phyloP scores from a whole-genome alignment of 2,888 invertebrate species.

The Zele albiditarsus region DNA sequence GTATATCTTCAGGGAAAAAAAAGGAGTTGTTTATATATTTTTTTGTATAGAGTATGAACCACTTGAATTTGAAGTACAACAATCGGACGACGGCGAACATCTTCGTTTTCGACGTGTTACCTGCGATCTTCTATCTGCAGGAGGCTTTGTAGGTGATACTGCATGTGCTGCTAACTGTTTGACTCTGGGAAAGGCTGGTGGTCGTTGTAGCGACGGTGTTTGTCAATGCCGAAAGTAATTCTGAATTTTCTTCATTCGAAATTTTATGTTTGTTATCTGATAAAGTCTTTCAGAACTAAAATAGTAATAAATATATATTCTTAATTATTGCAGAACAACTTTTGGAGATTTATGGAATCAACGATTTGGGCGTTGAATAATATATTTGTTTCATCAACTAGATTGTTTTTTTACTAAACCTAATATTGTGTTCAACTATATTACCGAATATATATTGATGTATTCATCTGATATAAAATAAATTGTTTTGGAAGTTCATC shows the following conservation, averaged over 20 bases:
- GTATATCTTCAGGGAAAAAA: too few species aligned
- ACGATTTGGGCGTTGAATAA: slow-evolving; percentile 57
- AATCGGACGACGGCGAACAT: slow-evolving; percentile 56
- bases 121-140: slow-evolving; percentile 61
- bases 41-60: slow-evolving; percentile 29
- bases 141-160: slow-evolving; percentile 54
- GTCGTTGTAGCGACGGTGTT: slow-evolving; percentile 59
- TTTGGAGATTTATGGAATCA: slow-evolving; percentile 58
- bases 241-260: background rate
- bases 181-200: slow-evolving; percentile 63
- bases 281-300: slow-evolving; percentile 1
- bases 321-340: slow-evolving; percentile 50
- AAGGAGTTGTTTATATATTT: too few species aligned
- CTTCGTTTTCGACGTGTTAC: slow-evolving; percentile 63
- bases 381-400: too few species aligned
- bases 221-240: slow-evolving; percentile 64
- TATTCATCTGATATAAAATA: too few species aligned
- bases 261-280: too few species aligned
- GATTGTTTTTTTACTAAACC: too few species aligned
- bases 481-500: too few species aligned
- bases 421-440: too few species aligned
- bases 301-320: background rate
- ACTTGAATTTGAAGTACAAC: slow-evolving; percentile 11
- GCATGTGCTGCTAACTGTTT: slow-evolving; percentile 67
- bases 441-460: too few species aligned